Evolutionary conservation across 2,797 vertebrate species (phyloP), one percentile per base, ranked within the genome.

Genomic region (Pseudochaenichthys georgianus): DNA sequence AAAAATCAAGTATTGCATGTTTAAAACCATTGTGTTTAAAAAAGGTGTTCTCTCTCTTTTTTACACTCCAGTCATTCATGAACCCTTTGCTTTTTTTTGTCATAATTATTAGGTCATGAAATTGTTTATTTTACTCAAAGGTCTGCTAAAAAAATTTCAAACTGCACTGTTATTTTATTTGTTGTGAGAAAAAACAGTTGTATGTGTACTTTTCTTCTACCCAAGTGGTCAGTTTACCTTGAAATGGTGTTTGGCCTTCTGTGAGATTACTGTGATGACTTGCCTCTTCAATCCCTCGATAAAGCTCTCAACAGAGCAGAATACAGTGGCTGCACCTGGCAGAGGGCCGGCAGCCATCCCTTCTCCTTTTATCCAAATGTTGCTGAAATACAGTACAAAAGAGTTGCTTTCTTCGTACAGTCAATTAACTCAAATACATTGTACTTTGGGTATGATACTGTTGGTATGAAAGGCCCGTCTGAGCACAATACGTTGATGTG

Each of bases 291-390:
- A 87, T 93, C 83, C 89, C 80, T 92, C 93, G 94, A 92, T 89
- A 90, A 89, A 86, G 91, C 93, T 86, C 89, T 95, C 91, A 94
- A 89, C 80, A 89, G 91, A 93, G 91, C 88, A 85, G 90, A 93
- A 81, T 85, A 84, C 85, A 76, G 45, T 67, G 17, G 63, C 28
- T 75, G 54, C 16, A 75, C 64, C 38, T 69, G 73, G 74, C 42
- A 65, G 60, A 48, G 34, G 45, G 61, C 78, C 78, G 78, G 61
- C 77, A 79, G 68, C 61, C 5, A 28, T 9, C 54, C 61, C 4
- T 16, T 77, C 58, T 80, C 60, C 62, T 65, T 63, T 19, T 13
- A 13, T 55, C 55, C 45, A 15, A 13, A 5, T 17, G 13, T 23
- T 34, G 16, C 54, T n/a, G 41, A 13, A 54, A 62, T 47, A 47